Evolutionary conservation across 2,797 vertebrate genomes (phyloP), one percentile per base, ranked within the genome.

Genomic region (Emys orbicularis): DNA sequence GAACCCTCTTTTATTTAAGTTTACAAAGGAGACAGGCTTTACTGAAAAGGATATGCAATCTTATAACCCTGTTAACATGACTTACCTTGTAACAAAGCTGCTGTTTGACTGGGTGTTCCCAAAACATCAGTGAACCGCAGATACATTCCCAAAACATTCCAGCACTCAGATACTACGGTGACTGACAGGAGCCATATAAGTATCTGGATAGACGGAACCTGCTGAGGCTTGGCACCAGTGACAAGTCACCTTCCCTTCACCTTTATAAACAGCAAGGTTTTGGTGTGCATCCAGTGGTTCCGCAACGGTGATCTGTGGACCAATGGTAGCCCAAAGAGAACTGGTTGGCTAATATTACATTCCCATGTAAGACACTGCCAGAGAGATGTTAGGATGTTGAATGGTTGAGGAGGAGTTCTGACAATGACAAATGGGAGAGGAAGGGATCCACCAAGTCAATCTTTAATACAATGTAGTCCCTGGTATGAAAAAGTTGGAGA

Each of bases 381-480:
- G 49, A 81, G 2, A 5, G 2, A 4, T 44, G 5, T 65, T 86
- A 44, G 4, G 49, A 49, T 11, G 15, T 15, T 53, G 19, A 50
- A 18, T 0, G 1, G 79, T 8, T 6, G 11, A 16, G 83, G 27
- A 86, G 65, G 5, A 90, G 1, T 3, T 93, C 23, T 53, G 12
- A 80, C 4, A 44, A 59, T 27, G 4, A 3, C 88, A 91, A 84
- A n/a, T 3, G 0, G 44, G 81, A 49, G 76, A 15, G 1, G 27
- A 12, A 56, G 41, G 41, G 41, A 76, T 76, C 12, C 41, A 27
- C n/a, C 37, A 72, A 72, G 3, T 72, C 37, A 87, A 50, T 47
- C 81, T 34, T 34, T n/a, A 74, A 15, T 47, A 87, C 18, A 29
- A 25, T 0, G 0, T 49, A 5, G 18, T 44, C 90, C 84, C 54